These are phyloP conservation scores for Diprion similis DNA, from an alignment of 1,140 invertebrate genomes.

Conservation along the genomic window DNA sequence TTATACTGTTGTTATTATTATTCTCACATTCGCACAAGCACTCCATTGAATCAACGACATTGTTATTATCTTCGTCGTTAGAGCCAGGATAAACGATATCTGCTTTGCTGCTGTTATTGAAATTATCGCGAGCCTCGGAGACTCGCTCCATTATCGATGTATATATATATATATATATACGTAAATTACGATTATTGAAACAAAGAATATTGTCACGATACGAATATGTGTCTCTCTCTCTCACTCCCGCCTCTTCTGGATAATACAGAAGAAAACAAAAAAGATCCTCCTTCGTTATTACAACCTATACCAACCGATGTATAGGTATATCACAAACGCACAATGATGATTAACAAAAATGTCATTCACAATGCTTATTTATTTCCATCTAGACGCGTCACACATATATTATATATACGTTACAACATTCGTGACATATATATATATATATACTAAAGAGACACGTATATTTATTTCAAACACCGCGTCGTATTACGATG, in stretches of 20 bases:
- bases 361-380: too few relatives aligned
- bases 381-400: too few relatives aligned
- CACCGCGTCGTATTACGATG: neutral
- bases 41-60: slow-evolving; percentile 48
- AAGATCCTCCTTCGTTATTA: slow-evolving; percentile 10
- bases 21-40: slow-evolving; percentile 59
- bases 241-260: neutral
- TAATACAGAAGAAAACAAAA: slow-evolving; percentile 10
- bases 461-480: too few relatives aligned
- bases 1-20: slow-evolving; percentile 19
- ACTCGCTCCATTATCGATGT: neutral
- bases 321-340: too few relatives aligned
- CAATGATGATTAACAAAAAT: too few relatives aligned
- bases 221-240: neutral
- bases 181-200: neutral
- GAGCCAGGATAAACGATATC: neutral
- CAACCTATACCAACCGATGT: neutral
- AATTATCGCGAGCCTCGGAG: neutral
- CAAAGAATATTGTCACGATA: neutral
- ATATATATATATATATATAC: slow-evolving; percentile 19
- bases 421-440: too few relatives aligned
- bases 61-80: neutral
- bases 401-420: too few relatives aligned
- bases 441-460: too few relatives aligned
- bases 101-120: neutral